Base-by-base conservation (phyloP, 2,113 vertebrate genomes). In the Tringa solitaria region DNA sequence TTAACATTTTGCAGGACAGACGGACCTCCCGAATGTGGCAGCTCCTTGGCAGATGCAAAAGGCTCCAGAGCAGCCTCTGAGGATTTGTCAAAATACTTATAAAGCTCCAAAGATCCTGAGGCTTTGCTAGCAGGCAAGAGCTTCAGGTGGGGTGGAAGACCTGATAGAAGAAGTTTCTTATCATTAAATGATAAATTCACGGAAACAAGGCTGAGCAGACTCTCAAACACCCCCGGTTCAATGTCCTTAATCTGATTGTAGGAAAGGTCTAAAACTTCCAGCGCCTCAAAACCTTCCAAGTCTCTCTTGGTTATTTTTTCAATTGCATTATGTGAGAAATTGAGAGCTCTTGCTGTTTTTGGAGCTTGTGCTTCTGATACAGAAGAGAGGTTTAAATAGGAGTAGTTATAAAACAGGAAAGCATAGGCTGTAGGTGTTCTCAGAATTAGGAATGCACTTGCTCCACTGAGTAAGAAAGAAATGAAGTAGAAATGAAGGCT, bases 181-280 rank as follows among this genome's bases (percentile, higher is more conserved):
- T 70, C 48, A 4, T 96, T 97, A 50, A 80, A 93, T 12, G 91
- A 93, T 50, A 95, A 83, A 79, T 97, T n/a, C 53, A 90, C 48
- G 57, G 83, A 94, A 72, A 86, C 8, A 4, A 94, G 92, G 57
- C 77, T 79, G 80, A 37, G 73, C 74, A 96, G 90, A 7, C 32
- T 65, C 88, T n/a, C 86, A 32, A 97, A 69, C 0, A 6, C 73
- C 14, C 73, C 78, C 3, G 65, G 54, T 46, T 96, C 95, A 9
- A 95, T 11, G n/a, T 86, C 46, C 53, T 67, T 70, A 46, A 96
- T 95, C 63, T 0, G 17, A 20, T 96, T 97, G 72, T 94, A 77
- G 73, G 93, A 96, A 50, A 92, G 57, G 69, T 96, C 96, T 48
- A 96, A 83, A 72, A 90, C 20, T 89, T 97, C 35, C 57, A 96